Conservation (phyloP, 92 coral and sea anemone genomes). For the Blastomussa wellsi region DNA sequence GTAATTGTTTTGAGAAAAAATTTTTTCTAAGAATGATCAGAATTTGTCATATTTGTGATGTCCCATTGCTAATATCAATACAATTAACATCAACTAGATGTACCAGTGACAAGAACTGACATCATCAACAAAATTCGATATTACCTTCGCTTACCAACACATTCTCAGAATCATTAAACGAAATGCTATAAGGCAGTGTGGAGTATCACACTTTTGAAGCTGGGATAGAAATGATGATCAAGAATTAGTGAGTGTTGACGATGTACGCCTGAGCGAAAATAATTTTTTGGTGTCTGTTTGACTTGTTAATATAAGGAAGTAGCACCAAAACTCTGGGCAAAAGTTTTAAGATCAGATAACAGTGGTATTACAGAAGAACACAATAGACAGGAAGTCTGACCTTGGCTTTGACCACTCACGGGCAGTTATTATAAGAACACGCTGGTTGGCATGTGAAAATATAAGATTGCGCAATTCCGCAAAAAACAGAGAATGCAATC, state of each 20-base stretch:
- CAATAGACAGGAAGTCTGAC: conserved; percentile 37
- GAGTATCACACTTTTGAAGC: neutral
- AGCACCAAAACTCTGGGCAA: neutral
- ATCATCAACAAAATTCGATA: neutral
- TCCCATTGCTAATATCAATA: neutral
- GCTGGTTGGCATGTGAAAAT: neutral
- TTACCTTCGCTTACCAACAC: neutral
- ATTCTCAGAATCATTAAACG: neutral
- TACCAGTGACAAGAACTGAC: neutral
- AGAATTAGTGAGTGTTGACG: too few relatives aligned
- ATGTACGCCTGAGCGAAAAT: neutral
- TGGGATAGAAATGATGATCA: neutral
- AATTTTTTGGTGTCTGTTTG: neutral
- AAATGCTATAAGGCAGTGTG: neutral
- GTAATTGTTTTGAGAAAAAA: neutral
- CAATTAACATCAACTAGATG: neutral
- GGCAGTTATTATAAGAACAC: neutral
- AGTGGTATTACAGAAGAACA: neutral
- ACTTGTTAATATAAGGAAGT: neutral
- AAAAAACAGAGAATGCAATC: neutral
- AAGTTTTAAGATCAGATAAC: neutral
- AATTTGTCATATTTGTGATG: neutral
- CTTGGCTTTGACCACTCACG: conserved; percentile 4
- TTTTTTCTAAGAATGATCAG: neutral
- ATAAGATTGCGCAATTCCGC: neutral